Conservation (phyloP, 2,797 vertebrate species). For the Momotus momota region DNA sequence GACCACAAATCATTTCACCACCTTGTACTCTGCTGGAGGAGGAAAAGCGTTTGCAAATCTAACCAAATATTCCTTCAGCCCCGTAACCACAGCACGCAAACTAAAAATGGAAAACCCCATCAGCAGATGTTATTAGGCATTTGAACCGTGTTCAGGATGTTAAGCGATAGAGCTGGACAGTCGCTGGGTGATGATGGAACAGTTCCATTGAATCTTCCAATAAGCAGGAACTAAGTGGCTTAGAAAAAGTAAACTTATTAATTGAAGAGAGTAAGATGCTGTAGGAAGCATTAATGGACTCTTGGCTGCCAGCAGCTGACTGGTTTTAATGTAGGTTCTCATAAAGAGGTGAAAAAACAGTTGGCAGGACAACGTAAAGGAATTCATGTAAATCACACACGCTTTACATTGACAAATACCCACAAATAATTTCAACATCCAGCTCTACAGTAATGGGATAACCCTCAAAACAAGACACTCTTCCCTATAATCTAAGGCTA, state of each 20-base stretch:
- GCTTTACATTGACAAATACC: not conserved
- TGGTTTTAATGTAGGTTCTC: not conserved
- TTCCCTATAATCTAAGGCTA: not conserved
- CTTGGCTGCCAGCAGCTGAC: not conserved
- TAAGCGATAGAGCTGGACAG: not conserved
- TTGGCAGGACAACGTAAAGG: not conserved
- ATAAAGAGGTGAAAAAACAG: not conserved
- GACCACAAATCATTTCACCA: not conserved
- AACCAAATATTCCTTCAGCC: not conserved
- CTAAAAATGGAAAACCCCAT: not conserved
- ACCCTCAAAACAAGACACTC: not conserved
- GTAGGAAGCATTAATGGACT: not conserved
- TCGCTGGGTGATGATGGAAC: accelerated
- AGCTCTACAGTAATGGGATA: not conserved
- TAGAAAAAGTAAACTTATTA: not conserved
- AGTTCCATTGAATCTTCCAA: not conserved
- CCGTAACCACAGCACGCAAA: not conserved
- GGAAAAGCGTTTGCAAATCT: not conserved
- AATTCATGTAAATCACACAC: not conserved
- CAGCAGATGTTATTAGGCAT: not conserved
- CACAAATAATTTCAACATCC: not conserved
- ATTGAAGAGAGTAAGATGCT: not conserved
- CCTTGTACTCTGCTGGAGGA: not conserved
- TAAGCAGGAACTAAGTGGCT: not conserved
- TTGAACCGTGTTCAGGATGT: not conserved